Conservation (phyloP, 2,113 vertebrate genomes). For the Choloepus hoffmanni region DNA sequence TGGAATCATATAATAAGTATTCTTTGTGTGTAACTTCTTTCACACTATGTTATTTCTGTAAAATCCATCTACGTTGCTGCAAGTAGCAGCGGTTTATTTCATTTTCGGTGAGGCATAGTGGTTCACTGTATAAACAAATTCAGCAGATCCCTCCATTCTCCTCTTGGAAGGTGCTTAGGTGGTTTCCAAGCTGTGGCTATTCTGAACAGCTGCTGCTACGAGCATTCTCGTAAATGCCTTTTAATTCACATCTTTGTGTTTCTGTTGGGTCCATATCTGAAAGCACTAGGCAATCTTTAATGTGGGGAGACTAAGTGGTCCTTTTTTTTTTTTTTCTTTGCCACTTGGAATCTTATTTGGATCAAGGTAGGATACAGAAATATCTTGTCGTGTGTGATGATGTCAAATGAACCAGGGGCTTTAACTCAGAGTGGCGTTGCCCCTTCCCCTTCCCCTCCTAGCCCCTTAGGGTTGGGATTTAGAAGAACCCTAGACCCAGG, state of each 20-base stretch:
- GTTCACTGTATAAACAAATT: neutral
- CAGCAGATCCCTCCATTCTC: neutral
- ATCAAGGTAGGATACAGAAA: neutral
- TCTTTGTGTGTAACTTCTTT: neutral
- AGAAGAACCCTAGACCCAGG: neutral
- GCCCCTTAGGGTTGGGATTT: neutral
- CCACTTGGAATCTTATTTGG: constrained; percentile 3
- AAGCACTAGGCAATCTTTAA: neutral
- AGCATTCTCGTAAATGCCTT: neutral
- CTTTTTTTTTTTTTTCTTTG: neutral
- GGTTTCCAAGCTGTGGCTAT: neutral
- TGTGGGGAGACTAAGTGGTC: neutral
- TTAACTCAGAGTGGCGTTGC: neutral
- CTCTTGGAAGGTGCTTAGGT: neutral
- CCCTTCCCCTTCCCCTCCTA: neutral
- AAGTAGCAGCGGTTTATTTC: neutral
- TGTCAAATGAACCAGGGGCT: neutral
- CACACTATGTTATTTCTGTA: neutral
- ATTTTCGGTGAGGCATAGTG: neutral
- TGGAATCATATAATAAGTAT: neutral
- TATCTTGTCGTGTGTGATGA: neutral
- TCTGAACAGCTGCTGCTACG: neutral
- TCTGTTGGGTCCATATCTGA: neutral
- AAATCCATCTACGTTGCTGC: neutral
- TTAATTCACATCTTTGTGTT: neutral